phyloP scores from a whole-genome alignment of 2,797 vertebrate species.

The Spondyliosoma cantharus region DNA sequence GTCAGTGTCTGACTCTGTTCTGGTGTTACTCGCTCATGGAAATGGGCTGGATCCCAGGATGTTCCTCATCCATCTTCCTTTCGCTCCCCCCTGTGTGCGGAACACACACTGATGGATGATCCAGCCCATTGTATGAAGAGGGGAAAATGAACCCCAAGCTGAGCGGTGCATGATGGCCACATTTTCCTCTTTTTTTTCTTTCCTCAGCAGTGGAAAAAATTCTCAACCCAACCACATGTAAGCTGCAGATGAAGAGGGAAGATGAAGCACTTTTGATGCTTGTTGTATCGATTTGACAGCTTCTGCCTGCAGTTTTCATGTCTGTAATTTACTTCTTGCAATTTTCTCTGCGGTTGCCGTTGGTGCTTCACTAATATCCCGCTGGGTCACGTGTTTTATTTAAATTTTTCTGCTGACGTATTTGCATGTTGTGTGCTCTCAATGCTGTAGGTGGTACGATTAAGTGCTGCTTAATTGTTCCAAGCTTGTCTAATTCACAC shows the following conservation, averaged over 20 bases:
- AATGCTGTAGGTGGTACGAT: conserved; percentile 34
- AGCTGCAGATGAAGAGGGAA: conserved; percentile 10
- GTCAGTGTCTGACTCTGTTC: conserved; percentile 50
- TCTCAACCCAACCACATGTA: conserved; percentile 10
- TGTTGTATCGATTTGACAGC: neutral
- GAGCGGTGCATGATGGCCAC: conserved; percentile 18
- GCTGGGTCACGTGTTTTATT: conserved; percentile 10
- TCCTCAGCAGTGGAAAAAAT: conserved; percentile 47
- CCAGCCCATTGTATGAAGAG: conserved; percentile 24
- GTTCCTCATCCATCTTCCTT: conserved; percentile 70
- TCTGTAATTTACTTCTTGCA: neutral
- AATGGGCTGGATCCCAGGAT: conserved; percentile 50
- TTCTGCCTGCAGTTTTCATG: neutral
- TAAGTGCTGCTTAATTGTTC: conserved; percentile 54
- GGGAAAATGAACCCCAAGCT: conserved; percentile 36
- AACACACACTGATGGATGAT: conserved; percentile 66
- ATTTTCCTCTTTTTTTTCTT: conserved; percentile 27
- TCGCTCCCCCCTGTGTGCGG: conserved; percentile 23
- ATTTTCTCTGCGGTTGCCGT: neutral
- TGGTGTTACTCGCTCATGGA: conserved; percentile 56
- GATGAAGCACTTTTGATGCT: conserved; percentile 4
- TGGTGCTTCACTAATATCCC: neutral
- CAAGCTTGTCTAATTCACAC: conserved; percentile 49
- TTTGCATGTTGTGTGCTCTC: neutral
- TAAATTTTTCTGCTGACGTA: conserved; percentile 21